Conservation (phyloP, 2,797 vertebrate genomes). For the Pogoniulus pusillus region DNA sequence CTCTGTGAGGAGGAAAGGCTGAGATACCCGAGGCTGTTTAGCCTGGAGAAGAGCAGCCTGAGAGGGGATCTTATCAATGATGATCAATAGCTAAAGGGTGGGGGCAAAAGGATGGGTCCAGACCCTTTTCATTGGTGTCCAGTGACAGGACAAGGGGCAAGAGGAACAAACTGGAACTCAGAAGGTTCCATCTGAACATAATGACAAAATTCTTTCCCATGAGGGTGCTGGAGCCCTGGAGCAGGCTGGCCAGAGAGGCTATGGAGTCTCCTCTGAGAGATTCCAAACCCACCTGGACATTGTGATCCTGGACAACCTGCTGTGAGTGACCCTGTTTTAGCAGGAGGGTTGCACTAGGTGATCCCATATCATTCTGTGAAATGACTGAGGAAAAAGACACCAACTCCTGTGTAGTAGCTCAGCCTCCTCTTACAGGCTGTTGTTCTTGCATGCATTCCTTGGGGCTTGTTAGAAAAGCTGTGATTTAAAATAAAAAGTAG, state of each 20-base stretch:
- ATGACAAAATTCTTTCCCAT: too few species aligned
- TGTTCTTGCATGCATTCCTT: background rate
- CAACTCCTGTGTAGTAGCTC: background rate
- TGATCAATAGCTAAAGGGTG: background rate
- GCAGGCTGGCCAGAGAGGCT: background rate
- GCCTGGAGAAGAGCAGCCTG: background rate
- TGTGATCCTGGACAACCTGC: background rate
- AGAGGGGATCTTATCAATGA: background rate
- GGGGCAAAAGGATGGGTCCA: too few species aligned
- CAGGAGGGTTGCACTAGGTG: background rate
- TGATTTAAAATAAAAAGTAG: background rate
- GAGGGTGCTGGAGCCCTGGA: background rate
- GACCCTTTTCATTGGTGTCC: background rate
- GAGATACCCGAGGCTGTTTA: background rate
- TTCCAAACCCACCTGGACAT: background rate
- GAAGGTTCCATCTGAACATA: too few species aligned
- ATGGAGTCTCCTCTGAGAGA: background rate
- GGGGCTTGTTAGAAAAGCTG: slow-evolving; percentile 13
- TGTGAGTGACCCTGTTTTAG: background rate
- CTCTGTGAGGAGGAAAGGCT: background rate
- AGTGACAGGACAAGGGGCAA: background rate
- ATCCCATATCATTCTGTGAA: background rate
- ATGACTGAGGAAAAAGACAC: background rate
- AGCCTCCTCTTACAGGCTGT: background rate
- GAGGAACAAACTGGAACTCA: too few species aligned